These are phyloP conservation scores for Phaonia tiefii DNA, from an alignment of 2,888 invertebrate genomes.

Conservation along the genomic window DNA sequence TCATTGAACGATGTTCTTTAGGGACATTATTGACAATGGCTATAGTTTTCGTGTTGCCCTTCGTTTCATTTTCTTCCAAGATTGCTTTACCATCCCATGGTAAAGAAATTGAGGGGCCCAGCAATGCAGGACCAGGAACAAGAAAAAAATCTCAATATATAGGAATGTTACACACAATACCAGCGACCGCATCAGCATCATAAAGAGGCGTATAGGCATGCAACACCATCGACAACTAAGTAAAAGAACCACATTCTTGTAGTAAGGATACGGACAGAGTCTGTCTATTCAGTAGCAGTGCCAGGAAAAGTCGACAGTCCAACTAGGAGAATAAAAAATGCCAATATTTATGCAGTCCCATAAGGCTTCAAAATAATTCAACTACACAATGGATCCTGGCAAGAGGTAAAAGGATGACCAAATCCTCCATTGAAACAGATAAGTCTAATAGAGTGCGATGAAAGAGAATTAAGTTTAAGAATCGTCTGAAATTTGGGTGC, in stretches of 20 bases:
- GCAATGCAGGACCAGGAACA: neutral
- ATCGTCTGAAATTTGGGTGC: too few species aligned
- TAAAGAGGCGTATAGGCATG: neutral
- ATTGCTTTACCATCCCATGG: neutral
- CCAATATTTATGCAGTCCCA: constrained; percentile 49
- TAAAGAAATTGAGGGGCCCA: too few species aligned
- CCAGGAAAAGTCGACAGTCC: neutral
- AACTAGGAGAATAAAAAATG: constrained; percentile 22
- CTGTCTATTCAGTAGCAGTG: too few species aligned
- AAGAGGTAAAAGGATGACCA: neutral
- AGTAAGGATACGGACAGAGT: neutral
- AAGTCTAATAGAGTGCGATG: too few species aligned
- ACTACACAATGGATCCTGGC: constrained; percentile 15
- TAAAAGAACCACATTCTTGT: neutral
- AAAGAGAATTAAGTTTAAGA: too few species aligned
- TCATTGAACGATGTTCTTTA: constrained; percentile 46
- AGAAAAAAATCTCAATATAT: constrained; percentile 21
- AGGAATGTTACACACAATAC: too few species aligned
- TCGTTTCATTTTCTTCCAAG: constrained; percentile 15
- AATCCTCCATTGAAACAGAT: neutral
- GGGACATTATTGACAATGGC: constrained; percentile 47
- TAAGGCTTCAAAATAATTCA: constrained; percentile 35
- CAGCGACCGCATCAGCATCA: too few species aligned
- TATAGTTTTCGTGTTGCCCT: constrained; percentile 6
- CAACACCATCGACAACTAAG: neutral